Evolutionary conservation across 2,888 invertebrate species (phyloP).

Genomic region (Meganola albula): DNA sequence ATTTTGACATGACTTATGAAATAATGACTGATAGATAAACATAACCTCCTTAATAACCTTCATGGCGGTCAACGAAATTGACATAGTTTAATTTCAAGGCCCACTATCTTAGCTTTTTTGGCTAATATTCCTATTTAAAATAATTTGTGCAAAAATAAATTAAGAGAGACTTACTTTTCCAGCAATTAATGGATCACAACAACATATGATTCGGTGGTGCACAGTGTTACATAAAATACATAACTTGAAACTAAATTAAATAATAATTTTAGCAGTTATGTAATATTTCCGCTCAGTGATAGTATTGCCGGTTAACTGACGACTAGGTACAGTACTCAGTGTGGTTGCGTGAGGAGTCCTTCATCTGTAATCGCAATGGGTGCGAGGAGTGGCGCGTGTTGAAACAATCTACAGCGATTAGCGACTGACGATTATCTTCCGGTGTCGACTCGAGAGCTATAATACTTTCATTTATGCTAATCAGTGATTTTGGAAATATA

Average conservation of each 20-base stretch:
- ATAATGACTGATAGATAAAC: neutral
- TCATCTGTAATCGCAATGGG: constrained; percentile 20
- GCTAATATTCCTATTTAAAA: constrained; percentile 9
- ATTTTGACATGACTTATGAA: neutral
- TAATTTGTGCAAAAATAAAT: neutral
- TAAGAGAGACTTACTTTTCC: constrained; percentile 18
- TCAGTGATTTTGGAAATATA: constrained; percentile 2
- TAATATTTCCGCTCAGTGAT: constrained; percentile 24
- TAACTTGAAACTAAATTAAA: neutral
- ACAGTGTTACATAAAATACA: neutral
- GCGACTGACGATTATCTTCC: constrained; percentile 32
- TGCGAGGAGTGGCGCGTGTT: constrained; percentile 18
- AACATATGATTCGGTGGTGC: neutral
- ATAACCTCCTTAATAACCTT: constrained; percentile 9
- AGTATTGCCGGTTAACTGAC: constrained; percentile 27
- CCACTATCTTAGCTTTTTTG: constrained; percentile 10
- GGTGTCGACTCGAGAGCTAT: constrained; percentile 11
- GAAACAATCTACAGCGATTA: constrained; percentile 21
- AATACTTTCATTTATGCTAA: constrained; percentile 9
- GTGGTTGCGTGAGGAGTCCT: constrained; percentile 24
- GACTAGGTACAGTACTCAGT: constrained; percentile 19
- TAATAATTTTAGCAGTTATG: constrained; percentile 6
- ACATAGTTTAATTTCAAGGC: constrained; percentile 15
- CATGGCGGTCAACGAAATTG: constrained; percentile 4
- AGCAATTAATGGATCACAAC: constrained; percentile 3